Percentiles rank a stretch among this genome's conserved stretches.
Conservation (phyloP, 2,113 vertebrate species). For the Rhynchomys soricoides region DNA sequence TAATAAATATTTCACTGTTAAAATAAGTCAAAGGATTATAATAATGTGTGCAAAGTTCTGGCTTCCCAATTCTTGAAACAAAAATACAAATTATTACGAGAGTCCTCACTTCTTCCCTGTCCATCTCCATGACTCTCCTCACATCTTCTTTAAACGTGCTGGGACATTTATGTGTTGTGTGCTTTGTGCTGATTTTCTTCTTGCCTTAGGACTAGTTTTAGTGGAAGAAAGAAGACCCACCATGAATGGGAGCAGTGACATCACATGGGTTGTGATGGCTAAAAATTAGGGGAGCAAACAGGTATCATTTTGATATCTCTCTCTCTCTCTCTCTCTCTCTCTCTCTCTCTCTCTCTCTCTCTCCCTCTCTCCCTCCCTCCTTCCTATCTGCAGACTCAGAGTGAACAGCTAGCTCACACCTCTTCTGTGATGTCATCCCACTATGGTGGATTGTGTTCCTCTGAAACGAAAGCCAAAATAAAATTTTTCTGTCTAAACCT, state of each 20-base stretch:
- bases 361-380: not conserved
- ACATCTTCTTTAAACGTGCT: not conserved
- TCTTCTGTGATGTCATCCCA: not conserved
- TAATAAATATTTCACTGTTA: not conserved
- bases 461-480: not conserved
- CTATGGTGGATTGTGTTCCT: not conserved
- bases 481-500: not conserved
- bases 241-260: not conserved
- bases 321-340: too few relatives aligned
- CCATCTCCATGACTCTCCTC: not conserved
- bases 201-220: not conserved
- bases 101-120: not conserved
- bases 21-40: not conserved
- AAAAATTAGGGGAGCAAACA: not conserved
- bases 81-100: not conserved
- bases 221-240: not conserved
- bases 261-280: not conserved
- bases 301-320: too few relatives aligned
- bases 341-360: too few relatives aligned
- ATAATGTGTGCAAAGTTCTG: not conserved
- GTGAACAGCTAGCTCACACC: not conserved
- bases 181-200: not conserved
- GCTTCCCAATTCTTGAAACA: not conserved
- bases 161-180: not conserved
- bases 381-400: not conserved